Evolutionary conservation across 2,888 invertebrate genomes (phyloP).

Genomic region (Andrena chrysosceles): DNA sequence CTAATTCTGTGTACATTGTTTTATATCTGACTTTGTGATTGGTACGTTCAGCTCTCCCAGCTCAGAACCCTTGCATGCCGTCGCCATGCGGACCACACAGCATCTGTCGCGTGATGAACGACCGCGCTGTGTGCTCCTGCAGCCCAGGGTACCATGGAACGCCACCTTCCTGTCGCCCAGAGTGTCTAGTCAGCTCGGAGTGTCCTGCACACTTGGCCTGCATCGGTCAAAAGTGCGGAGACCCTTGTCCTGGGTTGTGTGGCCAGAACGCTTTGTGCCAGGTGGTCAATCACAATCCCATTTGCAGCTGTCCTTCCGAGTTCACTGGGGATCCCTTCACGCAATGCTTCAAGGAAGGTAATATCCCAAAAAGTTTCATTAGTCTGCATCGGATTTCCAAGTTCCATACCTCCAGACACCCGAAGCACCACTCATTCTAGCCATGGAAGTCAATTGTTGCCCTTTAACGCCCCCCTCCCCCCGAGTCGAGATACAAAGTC

Average conservation of each 20-base stretch:
- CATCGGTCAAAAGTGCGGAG: conserved; percentile 88
- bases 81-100: conserved; percentile 88
- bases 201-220: conserved; percentile 88
- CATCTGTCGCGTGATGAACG: conserved; percentile 86
- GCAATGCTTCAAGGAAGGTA: conserved; percentile 86
- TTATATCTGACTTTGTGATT: neutral
- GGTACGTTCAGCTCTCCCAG: conserved; percentile 76
- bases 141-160: conserved; percentile 87
- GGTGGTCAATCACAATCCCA: conserved; percentile 88
- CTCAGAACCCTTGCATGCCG: conserved; percentile 87
- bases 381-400: too few species aligned
- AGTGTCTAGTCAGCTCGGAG: conserved; percentile 88
- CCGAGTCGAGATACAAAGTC: too few species aligned
- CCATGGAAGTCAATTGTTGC: too few species aligned
- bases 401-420: too few species aligned
- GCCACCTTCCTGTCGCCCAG: conserved; percentile 87
- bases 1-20: neutral
- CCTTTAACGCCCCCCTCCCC: neutral
- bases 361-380: too few species aligned
- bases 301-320: conserved; percentile 88
- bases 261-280: conserved; percentile 87
- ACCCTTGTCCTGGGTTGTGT: conserved; percentile 88
- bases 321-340: conserved; percentile 88
- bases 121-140: conserved; percentile 88
- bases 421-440: too few species aligned